Evolutionary conservation across 1,140 invertebrate species (phyloP), one percentile per base, ranked within the genome.

Genomic region (Papilio glaucus): DNA sequence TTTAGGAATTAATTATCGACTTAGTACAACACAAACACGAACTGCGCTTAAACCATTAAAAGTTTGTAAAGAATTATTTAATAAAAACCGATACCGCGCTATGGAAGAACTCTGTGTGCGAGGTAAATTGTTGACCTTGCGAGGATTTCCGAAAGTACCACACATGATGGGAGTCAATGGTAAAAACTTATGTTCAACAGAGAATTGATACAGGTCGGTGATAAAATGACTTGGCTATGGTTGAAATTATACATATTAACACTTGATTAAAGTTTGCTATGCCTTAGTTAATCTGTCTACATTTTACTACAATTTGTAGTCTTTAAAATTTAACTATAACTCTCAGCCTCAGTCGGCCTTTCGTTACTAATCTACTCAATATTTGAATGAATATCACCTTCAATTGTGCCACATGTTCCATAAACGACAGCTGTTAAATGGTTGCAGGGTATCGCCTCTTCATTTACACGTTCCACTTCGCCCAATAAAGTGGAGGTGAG

Each of bases 401-500:
- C 86, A 77, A 78, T 83, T 78, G 72, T 86, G 78, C 79, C 83
- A 87, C 83, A 78, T 80, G 80, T 88, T 88, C 84, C 83, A 79
- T 86, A 75, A 88, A 72, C 77, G 76, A 72, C 69, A 80, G 77
- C 80, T 82, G 85, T 86, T 88, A 87, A 88, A 82, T 80, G 78
- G 82, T 82, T 82, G 82, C 77, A 83, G 82, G 81, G 83, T 87
- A 88, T 86, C 78, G 83, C 82, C 86, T 86, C 81, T 89, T 86
- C 85, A 88, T 89, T 91, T 88, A 83, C 86, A 88, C 85, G 87
- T 89, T 86, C 89, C 84, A 90, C 79, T 89, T 90, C 82, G 84
- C 84, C 76, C 85, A 90, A 90, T 91, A 78, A 69, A 91, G 77
- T 71, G 74, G 87, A 90, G 86, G 83, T 91, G 85, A 90, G 78